Evolutionary conservation across 1,140 invertebrate species (phyloP), one percentile per base, ranked within the genome.

Genomic region (Choristoneura fumiferana): DNA sequence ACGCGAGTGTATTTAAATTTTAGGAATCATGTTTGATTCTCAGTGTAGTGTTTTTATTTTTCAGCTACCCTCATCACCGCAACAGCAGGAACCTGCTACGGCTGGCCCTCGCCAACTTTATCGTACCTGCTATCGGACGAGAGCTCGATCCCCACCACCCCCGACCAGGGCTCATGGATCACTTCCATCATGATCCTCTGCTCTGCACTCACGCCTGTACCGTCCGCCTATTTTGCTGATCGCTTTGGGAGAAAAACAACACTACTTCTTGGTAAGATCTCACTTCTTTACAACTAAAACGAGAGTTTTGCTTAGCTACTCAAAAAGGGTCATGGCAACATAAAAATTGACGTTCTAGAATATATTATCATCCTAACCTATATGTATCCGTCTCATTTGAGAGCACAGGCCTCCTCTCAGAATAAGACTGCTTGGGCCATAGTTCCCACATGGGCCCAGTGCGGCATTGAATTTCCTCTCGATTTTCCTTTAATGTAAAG

Each of bases 191-290:
- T 90, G 89, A 90, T 90, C 64, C 73, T 90, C 10, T 90, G 83
- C 63, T 90, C 89, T 4, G 83, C 86, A 8, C 58, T 90, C 54
- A 90, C 85, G 33, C 87, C 89, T 1, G 72, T 90, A 1, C 89
- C 89, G 8, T 82, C 89, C 1, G 89, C 87, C 15, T 90, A 90
- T 67, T 68, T 86, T 45, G 86, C 87, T 37, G 89, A 90, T 62
- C 81, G 76, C 34, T 86, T 93, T 60, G 95, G 95, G 4, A 89
- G 95, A 14, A 95, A 95, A 75, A 87, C 84, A 0, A 92, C 93
- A 1, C 90, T 96, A 1, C 77, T 94, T 0, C 62, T 92, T 6
- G 90, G 43, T 49, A 49, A 33, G 22, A 18, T 9, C 36, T 37
- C 8, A 2, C 36, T 5, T 5, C 36, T n/a, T 38, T 12, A 12